phyloP scores from a whole-genome alignment of 2,888 invertebrate species.

The Cryptocephalus primarius region DNA sequence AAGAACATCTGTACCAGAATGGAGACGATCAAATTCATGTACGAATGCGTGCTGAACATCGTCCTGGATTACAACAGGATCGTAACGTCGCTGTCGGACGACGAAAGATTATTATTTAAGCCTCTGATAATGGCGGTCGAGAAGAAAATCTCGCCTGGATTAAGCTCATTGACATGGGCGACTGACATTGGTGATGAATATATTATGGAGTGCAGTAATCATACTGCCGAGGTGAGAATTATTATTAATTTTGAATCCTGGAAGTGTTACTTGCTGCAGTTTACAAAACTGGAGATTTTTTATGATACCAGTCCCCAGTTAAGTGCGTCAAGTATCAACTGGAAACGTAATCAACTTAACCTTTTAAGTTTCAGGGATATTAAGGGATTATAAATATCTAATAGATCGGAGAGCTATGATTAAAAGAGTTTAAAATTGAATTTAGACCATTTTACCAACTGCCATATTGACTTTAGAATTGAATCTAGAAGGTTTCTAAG shows the following conservation, averaged over 20 bases:
- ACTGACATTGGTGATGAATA: constrained; percentile 62
- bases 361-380: too few relatives aligned
- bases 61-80: constrained; percentile 71
- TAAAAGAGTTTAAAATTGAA: too few relatives aligned
- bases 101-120: constrained; percentile 67
- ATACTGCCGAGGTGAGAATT: constrained; percentile 49
- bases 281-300: too few relatives aligned
- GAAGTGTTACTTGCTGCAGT: too few relatives aligned
- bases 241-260: background rate
- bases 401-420: too few relatives aligned
- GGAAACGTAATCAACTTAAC: too few relatives aligned
- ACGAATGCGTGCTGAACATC: constrained; percentile 60
- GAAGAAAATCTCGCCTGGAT: constrained; percentile 62
- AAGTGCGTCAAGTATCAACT: too few relatives aligned
- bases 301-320: too few relatives aligned
- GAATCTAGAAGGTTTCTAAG: too few relatives aligned
- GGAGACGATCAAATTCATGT: constrained; percentile 48
- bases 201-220: constrained; percentile 56
- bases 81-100: constrained; percentile 59
- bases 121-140: constrained; percentile 54
- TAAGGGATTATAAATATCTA: too few relatives aligned
- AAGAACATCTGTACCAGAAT: constrained; percentile 52
- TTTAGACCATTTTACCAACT: too few relatives aligned
- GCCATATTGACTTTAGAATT: too few relatives aligned
- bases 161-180: constrained; percentile 62